Conservation (phyloP, 2,113 vertebrate species). For the Perca flavescens region DNA sequence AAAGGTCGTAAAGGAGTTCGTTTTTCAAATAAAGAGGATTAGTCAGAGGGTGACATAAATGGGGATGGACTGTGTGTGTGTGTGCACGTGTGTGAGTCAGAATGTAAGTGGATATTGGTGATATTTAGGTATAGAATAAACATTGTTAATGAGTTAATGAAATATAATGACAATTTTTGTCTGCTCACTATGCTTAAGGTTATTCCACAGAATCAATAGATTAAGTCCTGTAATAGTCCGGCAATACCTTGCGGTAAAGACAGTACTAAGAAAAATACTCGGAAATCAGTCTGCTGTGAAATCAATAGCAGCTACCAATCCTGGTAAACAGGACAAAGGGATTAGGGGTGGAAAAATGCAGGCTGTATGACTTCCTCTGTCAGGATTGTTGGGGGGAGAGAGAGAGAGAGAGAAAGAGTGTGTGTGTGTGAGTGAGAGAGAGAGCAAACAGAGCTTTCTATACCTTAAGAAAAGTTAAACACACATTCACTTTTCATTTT, state of each 20-base stretch:
- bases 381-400: background rate
- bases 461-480: background rate
- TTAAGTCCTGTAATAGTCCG: background rate
- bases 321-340: conserved; percentile 36
- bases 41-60: conserved; percentile 59
- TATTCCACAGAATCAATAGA: background rate
- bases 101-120: conserved; percentile 17
- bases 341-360: conserved; percentile 38
- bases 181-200: background rate
- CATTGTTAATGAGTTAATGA: background rate
- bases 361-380: conserved; percentile 27
- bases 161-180: background rate
- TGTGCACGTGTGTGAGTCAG: background rate
- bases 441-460: background rate
- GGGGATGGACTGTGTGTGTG: background rate
- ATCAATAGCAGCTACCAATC: conserved; percentile 8
- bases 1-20: conserved; percentile 65
- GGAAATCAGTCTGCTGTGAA: background rate
- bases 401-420: no score
- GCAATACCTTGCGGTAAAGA: background rate
- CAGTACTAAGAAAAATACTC: background rate
- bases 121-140: background rate
- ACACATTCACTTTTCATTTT: background rate
- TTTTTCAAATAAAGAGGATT: conserved; percentile 64
- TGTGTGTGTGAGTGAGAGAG: background rate